These are phyloP conservation scores for Noctua janthe DNA, from an alignment of 2,888 invertebrate genomes.

Conservation along the genomic window DNA sequence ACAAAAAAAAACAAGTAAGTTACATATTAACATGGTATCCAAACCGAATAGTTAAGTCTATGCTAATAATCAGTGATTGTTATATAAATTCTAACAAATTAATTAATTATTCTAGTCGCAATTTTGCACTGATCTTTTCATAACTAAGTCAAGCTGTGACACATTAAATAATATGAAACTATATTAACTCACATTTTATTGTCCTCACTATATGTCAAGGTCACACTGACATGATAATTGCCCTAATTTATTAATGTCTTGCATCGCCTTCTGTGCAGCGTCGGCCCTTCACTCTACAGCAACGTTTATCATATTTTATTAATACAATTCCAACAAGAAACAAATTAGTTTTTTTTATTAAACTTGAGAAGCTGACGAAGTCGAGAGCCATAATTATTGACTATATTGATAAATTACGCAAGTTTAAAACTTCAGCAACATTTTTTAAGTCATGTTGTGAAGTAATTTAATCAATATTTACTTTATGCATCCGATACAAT, in stretches of 20 bases:
- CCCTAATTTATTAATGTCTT: constrained; percentile 80
- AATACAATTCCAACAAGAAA: constrained; percentile 41
- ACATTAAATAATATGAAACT: constrained; percentile 36
- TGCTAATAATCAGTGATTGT: constrained; percentile 10
- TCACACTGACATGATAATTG: constrained; percentile 81
- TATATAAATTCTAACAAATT: constrained; percentile 10
- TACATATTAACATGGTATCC: constrained; percentile 4
- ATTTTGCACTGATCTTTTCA: constrained; percentile 36
- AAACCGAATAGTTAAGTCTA: constrained; percentile 14
- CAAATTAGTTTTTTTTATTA: constrained; percentile 13
- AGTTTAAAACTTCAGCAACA: constrained; percentile 9
- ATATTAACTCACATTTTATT: constrained; percentile 55
- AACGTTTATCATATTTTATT: constrained; percentile 56
- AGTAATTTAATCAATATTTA: constrained; percentile 29
- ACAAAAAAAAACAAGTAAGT: background rate
- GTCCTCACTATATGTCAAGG: constrained; percentile 74
- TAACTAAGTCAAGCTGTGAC: constrained; percentile 32
- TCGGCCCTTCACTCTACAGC: constrained; percentile 73
- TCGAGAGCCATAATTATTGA: constrained; percentile 21
- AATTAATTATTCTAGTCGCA: constrained; percentile 17
- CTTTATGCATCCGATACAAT: constrained; percentile 38
- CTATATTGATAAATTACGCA: constrained; percentile 6
- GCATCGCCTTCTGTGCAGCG: constrained; percentile 73
- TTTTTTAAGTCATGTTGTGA: constrained; percentile 10
- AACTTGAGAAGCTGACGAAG: background rate